Percentiles rank a stretch among this genome's conserved stretches.
Evolutionary conservation across 92 coral and sea anemone genomes (phyloP).

Genomic region (Actinernus sp.): DNA sequence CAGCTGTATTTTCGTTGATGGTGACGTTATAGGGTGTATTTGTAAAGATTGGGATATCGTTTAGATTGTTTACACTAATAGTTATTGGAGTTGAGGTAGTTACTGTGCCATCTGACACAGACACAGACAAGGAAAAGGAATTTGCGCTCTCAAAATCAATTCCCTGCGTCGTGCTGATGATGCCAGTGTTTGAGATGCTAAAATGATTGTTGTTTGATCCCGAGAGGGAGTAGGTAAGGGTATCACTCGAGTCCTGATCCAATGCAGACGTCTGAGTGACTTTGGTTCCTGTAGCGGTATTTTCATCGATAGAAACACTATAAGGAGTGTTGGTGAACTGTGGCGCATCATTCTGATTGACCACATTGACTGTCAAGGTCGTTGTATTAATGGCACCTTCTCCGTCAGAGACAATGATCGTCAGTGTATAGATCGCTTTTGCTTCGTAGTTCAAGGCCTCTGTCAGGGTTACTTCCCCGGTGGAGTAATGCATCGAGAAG

Average conservation of each 20-base stretch:
- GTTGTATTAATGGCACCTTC: conserved; percentile 44
- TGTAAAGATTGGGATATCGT: conserved; percentile 49
- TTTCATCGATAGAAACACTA: conserved; percentile 58
- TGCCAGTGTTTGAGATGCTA: conserved; percentile 52
- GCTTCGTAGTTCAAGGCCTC: conserved; percentile 60
- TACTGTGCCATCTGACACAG: conserved; percentile 59
- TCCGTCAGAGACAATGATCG: conserved; percentile 43
- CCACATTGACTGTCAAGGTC: conserved; percentile 40
- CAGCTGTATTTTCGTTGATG: conserved; percentile 36
- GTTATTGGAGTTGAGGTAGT: conserved; percentile 49
- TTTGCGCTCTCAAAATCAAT: conserved; percentile 64
- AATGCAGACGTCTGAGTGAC: conserved; percentile 57
- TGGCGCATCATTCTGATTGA: conserved; percentile 66
- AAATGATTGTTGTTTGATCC: conserved; percentile 57
- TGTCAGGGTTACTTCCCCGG: conserved; percentile 48
- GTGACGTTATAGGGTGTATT: conserved; percentile 39
- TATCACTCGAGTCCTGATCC: conserved; percentile 54
- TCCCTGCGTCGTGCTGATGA: conserved; percentile 32
- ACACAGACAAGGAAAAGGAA: conserved; percentile 64
- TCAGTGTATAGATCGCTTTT: conserved; percentile 21
- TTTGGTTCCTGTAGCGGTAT: conserved; percentile 46
- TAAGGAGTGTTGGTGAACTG: conserved; percentile 52
- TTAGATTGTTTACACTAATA: conserved; percentile 32
- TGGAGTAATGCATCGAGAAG: conserved; percentile 44
- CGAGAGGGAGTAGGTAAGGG: conserved; percentile 40